Evolutionary conservation across 2,113 vertebrate genomes (phyloP), one percentile per base, ranked within the genome.

Genomic region (Tragulus kanchil): DNA sequence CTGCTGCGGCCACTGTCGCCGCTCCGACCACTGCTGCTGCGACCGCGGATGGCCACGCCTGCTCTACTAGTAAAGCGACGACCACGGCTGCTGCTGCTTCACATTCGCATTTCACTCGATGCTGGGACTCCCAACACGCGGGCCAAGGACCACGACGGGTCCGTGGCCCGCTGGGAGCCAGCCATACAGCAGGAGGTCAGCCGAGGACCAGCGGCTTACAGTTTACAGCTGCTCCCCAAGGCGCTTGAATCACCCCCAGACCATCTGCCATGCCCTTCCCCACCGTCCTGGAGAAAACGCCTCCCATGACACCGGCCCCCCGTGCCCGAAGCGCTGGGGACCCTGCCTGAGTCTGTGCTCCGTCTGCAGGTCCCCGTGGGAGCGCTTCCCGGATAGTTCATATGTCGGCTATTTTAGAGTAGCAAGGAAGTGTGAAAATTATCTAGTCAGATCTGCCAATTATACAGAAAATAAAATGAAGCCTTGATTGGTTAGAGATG

Each of bases 11-110:
- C 23, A 1, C 9, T 11, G 4, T 17, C 9, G 0, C 8, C 36
- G 15, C 3, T 2, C 3, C n/a, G 7, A 1, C 64, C 3, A 8
- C 15, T 8, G 4, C 8, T 42, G 31, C 17, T 21, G 36, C 36
- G 12, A 45, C 19, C 12, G 10, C 67, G 21, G 3, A n/a, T 42
- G 62, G 10, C 67, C 6, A 13, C 12, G 23, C 13, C 17, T 25
- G 42, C 71, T 48, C 11, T 25, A 25, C 42, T 13, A 13, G 10
- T 3, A 73, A 23, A 45, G 69, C 69, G 23, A 23, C 19, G 42
- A 42, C 1, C 12, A 6, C 21, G 8, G 19, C 25, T 62, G 5
- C 36, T 73, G 69, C 69, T 73, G 69, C 21, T 3, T 73, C 69
- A 23, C 69, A 45, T 36, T 25, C 5, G 25, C 21, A 13, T 45